Evolutionary conservation across 2,888 invertebrate species (phyloP).

Genomic region (Noctua janthe): DNA sequence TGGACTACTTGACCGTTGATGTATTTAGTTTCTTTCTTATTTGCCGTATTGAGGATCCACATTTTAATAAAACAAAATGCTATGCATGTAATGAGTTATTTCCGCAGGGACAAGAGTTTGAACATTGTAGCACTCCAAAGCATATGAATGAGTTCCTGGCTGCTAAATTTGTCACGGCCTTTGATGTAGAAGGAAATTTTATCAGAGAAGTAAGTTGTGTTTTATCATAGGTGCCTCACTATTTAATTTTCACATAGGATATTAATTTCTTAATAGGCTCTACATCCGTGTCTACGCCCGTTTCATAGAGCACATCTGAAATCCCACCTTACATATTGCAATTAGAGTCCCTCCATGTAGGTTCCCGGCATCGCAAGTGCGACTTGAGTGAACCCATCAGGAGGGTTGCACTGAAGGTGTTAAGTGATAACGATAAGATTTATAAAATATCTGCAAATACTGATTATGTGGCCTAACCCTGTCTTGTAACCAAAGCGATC

Average conservation of each 20-base stretch:
- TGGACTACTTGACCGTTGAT: conserved; percentile 66
- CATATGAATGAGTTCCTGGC: conserved; percentile 73
- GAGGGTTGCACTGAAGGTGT: too few species aligned
- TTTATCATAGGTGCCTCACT: neutral
- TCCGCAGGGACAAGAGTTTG: conserved; percentile 58
- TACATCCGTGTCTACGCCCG: too few species aligned
- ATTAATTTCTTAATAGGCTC: neutral
- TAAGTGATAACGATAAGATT: neutral
- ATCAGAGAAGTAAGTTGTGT: conserved; percentile 77
- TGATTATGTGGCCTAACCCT: neutral
- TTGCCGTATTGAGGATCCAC: conserved; percentile 59
- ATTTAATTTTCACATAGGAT: neutral
- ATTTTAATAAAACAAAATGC: conserved; percentile 73
- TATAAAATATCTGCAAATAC: neutral
- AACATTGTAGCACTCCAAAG: conserved; percentile 70
- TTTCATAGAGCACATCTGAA: too few species aligned
- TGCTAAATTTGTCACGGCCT: conserved; percentile 64
- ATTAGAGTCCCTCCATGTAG: too few species aligned
- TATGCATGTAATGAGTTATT: conserved; percentile 73
- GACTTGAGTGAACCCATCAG: too few species aligned
- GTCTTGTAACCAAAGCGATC: too few species aligned
- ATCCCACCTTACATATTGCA: too few species aligned
- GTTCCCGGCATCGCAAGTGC: too few species aligned
- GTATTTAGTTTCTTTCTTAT: conserved; percentile 72
- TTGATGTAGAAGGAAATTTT: conserved; percentile 66